phyloP scores from a whole-genome alignment of 2,888 invertebrate species.

The Drosophila mimetica region DNA sequence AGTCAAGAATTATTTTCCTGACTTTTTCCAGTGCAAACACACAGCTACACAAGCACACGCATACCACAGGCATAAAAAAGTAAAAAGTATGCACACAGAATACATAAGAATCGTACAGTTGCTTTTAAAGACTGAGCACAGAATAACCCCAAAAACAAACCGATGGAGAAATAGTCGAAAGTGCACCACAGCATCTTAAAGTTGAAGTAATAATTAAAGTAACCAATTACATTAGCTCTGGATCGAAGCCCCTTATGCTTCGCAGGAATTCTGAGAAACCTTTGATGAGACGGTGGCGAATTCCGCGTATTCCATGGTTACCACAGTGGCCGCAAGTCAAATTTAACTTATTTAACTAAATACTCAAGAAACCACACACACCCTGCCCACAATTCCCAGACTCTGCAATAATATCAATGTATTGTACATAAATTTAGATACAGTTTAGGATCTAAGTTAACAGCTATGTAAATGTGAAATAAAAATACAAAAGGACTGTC shows the following conservation, averaged over 20 bases:
- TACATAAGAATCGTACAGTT: conserved; percentile 62
- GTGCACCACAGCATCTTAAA: conserved; percentile 9
- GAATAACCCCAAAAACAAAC: conserved; percentile 30
- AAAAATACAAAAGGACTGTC: too few relatives aligned
- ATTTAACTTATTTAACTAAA: conserved; percentile 73
- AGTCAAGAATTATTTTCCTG: background rate
- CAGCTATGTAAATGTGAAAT: conserved; percentile 31
- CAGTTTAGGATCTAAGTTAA: conserved; percentile 58
- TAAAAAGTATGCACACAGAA: conserved; percentile 60
- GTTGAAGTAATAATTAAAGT: conserved; percentile 2
- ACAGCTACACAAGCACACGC: conserved; percentile 19
- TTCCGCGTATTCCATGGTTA: conserved; percentile 41
- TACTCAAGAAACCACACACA: conserved; percentile 49
- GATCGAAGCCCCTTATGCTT: conserved; percentile 1
- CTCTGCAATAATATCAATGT: conserved; percentile 40
- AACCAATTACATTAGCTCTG: conserved; percentile 18
- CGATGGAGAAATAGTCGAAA: conserved; percentile 29
- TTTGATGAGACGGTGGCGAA: conserved; percentile 19
- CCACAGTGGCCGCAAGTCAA: conserved; percentile 58
- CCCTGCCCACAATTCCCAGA: conserved; percentile 18
- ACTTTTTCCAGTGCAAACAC: conserved; percentile 1
- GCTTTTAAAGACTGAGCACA: conserved; percentile 75
- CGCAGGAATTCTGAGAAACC: conserved; percentile 10
- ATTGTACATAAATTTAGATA: conserved; percentile 55
- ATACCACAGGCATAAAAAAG: conserved; percentile 13